Base-by-base conservation (phyloP, 2,888 invertebrate genomes). In the Drosophila longiperda region DNA sequence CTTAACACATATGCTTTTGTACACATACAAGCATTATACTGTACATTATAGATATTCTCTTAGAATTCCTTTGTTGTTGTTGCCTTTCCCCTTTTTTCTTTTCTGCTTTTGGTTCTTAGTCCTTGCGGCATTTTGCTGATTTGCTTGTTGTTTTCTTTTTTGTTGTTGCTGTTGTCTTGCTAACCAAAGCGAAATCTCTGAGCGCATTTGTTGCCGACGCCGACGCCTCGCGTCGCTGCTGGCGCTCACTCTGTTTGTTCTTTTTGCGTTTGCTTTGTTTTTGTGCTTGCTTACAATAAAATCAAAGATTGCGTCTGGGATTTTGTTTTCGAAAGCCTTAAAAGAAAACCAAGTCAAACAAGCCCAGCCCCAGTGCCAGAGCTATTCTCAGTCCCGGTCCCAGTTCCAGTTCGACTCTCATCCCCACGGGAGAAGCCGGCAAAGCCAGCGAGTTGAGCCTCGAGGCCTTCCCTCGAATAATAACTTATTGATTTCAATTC, bases 281-380 rank as follows among this genome's bases (percentile, higher is more conserved):
- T 66, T 66, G 66, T 80, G 69, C 75, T 83, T 76, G 75, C 79
- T 69, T 66, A 74, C 77, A 80, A 80, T 74, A 80, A 83, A 85
- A 85, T 85, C 85, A 84, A 82, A 85, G 85, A 85, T 85, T 85
- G 85, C 84, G 83, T 80, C 78, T 86, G 86, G 86, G 86, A 84
- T 82, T 87, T 80, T 81, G 79, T 78, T 70, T 86, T 79, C 72
- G 73, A 81, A 80, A 75, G 69, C 83, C 85, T 81, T 67, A 78
- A 83, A 80, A 75, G 72, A 70, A 81, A 77, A 73, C 70, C 80
- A 83, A 77, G 54, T 72, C 69, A 83, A 84, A 79, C 75, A 82
- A 75, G 68, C 73, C 60, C 32, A 74, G 38, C 53, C 32, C 57
- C 50, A 54, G 49, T 36, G 52, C 50, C 66, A 65, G 54, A 38